phyloP scores from a whole-genome alignment of 2,888 invertebrate genomes.

The Blera fallax region DNA sequence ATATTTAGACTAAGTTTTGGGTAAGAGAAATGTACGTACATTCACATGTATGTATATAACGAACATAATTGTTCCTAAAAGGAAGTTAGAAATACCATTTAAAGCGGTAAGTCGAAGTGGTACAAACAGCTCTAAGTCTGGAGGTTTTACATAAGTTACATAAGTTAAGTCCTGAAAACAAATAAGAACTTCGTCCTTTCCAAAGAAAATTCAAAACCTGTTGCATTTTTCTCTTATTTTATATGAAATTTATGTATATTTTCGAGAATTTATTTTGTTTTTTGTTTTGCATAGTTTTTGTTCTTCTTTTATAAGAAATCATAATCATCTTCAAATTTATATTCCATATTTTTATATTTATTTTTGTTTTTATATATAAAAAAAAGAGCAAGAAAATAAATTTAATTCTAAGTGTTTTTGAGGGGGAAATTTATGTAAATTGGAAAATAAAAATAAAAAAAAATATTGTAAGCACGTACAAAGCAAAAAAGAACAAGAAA shows the following conservation, averaged over 20 bases:
- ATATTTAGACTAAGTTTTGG: no score
- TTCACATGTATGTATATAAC: no score
- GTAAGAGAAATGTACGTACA: no score
- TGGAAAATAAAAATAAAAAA: slow-evolving; percentile 8
- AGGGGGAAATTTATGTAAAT: slow-evolving; percentile 1
- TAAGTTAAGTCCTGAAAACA: no score
- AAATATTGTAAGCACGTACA: slow-evolving; percentile 31
- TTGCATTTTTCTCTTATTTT: slow-evolving; percentile 22
- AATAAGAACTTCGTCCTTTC: no score
- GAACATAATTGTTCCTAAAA: no score
- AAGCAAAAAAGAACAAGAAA: slow-evolving; percentile 24
- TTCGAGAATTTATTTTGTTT: slow-evolving; percentile 32
- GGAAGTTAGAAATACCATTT: no score
- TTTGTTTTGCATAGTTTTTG: no score
- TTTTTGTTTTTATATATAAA: slow-evolving; percentile 48
- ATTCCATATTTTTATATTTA: slow-evolving; percentile 61
- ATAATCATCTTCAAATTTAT: slow-evolving; percentile 44
- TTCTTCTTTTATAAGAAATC: slow-evolving; percentile 42
- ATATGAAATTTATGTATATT: slow-evolving; percentile 37
- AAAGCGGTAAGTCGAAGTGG: no score
- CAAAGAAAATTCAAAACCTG: not conserved
- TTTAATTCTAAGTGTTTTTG: slow-evolving; percentile 66
- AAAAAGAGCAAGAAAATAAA: slow-evolving; percentile 69
- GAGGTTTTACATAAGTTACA: no score
- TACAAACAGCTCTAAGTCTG: no score